Conservation (phyloP, 2,888 invertebrate genomes). For the Mythimna vitellina region DNA sequence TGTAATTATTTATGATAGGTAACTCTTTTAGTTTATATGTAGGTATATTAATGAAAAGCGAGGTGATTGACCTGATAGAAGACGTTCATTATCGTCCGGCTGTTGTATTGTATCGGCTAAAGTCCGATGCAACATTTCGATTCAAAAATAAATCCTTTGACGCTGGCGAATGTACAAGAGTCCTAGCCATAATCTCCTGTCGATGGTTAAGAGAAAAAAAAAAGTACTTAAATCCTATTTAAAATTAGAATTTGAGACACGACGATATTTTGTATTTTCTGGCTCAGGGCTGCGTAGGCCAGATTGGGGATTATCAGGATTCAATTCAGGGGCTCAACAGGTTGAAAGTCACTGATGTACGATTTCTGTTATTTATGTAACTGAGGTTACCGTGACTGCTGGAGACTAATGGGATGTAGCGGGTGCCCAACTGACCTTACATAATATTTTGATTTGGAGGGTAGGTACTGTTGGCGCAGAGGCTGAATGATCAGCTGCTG, state of each 20-base stretch:
- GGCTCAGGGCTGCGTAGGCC: neutral
- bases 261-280: neutral
- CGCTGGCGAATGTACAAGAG: no score
- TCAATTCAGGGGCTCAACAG: neutral
- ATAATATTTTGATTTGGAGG: no score
- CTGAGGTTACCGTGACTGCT: neutral
- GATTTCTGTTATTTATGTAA: neutral
- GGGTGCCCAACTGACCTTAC: no score
- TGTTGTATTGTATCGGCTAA: neutral
- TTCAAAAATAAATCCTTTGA: neutral
- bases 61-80: slow-evolving; percentile 39
- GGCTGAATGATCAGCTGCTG: no score
- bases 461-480: no score
- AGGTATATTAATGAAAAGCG: neutral
- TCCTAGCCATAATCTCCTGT: no score
- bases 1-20: no score
- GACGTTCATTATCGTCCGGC: no score
- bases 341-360: neutral
- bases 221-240: neutral
- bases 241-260: neutral
- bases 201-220: no score
- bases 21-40: neutral
- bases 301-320: neutral
- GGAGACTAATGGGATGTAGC: no score
- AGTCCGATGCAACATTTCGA: neutral